Evolutionary conservation across 2,113 vertebrate genomes (phyloP).

Genomic region (Sinosuthora webbiana): DNA sequence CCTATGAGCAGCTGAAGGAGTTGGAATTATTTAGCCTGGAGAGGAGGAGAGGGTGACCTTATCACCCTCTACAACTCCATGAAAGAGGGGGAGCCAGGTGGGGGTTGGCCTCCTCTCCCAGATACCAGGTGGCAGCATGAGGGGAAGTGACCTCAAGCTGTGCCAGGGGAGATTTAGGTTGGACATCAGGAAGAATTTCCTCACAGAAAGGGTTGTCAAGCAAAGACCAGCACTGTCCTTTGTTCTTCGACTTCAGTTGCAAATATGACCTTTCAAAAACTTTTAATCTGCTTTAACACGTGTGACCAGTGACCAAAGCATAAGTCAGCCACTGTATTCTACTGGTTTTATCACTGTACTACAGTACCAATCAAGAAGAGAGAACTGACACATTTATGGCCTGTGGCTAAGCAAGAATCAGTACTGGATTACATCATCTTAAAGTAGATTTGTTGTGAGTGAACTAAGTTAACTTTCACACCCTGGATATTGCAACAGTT

Average conservation of each 20-base stretch:
- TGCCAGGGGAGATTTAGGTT: background rate
- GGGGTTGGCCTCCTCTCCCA: background rate
- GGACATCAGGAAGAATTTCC: background rate
- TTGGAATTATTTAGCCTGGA: background rate
- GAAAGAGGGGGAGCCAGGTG: background rate
- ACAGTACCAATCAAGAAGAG: background rate
- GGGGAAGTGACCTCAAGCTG: background rate
- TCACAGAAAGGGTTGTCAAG: background rate
- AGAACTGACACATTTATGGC: conserved; percentile 42
- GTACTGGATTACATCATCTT: conserved; percentile 46
- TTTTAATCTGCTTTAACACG: background rate
- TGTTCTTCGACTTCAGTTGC: background rate
- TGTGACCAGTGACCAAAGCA: background rate
- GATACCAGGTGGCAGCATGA: background rate
- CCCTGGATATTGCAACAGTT: conserved; percentile 23
- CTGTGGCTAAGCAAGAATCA: conserved; percentile 55
- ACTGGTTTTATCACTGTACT: conserved; percentile 21
- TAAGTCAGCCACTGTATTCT: background rate
- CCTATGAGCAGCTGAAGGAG: background rate
- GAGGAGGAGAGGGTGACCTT: background rate
- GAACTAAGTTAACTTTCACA: conserved; percentile 42
- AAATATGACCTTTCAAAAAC: background rate
- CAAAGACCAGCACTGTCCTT: background rate
- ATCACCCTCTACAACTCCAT: background rate
- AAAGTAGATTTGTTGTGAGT: conserved; percentile 57